Evolutionary conservation across 2,888 invertebrate species (phyloP).

Genomic region (Choreutis nemorana): DNA sequence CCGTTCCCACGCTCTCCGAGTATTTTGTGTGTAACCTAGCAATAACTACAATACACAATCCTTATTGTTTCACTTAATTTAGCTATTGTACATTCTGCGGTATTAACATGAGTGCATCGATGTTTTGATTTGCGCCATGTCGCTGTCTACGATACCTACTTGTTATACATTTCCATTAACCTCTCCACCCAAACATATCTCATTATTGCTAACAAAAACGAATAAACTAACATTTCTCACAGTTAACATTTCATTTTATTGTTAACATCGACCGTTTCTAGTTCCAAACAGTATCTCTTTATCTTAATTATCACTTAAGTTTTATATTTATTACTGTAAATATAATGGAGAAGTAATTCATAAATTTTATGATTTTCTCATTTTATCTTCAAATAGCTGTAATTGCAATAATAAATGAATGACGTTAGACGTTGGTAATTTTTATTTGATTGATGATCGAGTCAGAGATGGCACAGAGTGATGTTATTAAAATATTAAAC

Average conservation of each 20-base stretch:
- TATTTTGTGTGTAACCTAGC: conserved; percentile 49
- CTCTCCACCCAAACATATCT: conserved; percentile 5
- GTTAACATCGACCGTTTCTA: conserved; percentile 5
- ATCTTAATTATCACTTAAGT: no score
- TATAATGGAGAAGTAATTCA: conserved; percentile 5
- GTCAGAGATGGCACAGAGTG: conserved; percentile 28
- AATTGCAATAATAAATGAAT: conserved; percentile 29
- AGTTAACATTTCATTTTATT: conserved; percentile 7
- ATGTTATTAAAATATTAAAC: conserved; percentile 50
- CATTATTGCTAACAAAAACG: conserved; percentile 5
- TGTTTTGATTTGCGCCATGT: conserved; percentile 30
- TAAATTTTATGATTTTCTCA: conserved; percentile 22
- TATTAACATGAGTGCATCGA: conserved; percentile 50
- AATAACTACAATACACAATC: conserved; percentile 55
- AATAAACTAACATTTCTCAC: conserved; percentile 8
- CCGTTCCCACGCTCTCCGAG: conserved; percentile 53
- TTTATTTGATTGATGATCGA: conserved; percentile 46
- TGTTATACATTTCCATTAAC: conserved; percentile 8
- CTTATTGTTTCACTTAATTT: conserved; percentile 62
- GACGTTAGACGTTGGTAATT: conserved; percentile 36
- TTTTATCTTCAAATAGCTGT: conserved; percentile 24
- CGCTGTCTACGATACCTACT: not conserved
- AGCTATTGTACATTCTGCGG: conserved; percentile 51
- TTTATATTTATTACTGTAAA: no score
- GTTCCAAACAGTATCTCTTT: conserved; percentile 9